phyloP scores from a whole-genome alignment of 2,888 invertebrate genomes.

The Cylindroiulus punctatus region DNA sequence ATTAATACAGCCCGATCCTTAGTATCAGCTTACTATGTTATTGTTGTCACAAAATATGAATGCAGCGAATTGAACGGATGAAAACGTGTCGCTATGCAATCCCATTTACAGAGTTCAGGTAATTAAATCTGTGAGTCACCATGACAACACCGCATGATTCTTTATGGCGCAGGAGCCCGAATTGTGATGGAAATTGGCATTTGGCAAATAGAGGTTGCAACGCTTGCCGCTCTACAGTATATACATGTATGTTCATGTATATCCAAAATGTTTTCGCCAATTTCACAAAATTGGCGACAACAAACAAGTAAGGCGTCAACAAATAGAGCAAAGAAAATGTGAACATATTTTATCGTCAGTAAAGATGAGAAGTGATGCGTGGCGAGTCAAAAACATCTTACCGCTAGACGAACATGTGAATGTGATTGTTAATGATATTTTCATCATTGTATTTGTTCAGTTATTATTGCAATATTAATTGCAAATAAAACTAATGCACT shows the following conservation, averaged over 20 bases:
- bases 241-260: neutral
- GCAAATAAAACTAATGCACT: too few species aligned
- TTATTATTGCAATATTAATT: too few species aligned
- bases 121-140: conserved; percentile 24
- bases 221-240: conserved; percentile 1
- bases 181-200: conserved; percentile 34
- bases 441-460: too few species aligned
- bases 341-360: neutral
- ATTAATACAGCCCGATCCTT: too few species aligned
- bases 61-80: neutral
- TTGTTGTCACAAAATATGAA: neutral
- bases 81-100: conserved; percentile 19
- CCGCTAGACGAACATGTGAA: too few species aligned
- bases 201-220: conserved; percentile 3
- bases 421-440: too few species aligned
- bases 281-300: conserved; percentile 31
- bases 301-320: neutral
- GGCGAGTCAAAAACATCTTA: too few species aligned
- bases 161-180: neutral
- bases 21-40: neutral
- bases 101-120: conserved; percentile 17
- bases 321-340: neutral
- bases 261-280: conserved; percentile 13
- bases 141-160: conserved; percentile 34
- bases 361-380: neutral